Base-by-base conservation (phyloP, 2,797 vertebrate species). In the Zalophus californianus region DNA sequence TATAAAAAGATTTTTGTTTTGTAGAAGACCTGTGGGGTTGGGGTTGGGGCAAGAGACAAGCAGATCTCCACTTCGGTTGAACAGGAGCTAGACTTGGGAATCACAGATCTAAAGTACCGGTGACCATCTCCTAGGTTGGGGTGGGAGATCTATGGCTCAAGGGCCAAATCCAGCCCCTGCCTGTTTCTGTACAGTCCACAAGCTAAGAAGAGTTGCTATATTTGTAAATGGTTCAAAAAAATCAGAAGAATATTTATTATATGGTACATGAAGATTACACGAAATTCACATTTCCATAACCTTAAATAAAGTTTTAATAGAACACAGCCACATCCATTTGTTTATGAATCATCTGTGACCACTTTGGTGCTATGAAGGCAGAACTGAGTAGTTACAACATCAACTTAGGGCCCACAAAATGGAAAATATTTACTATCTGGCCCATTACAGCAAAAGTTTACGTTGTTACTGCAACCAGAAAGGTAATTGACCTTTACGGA, bases 1-100 rank as follows among this genome's bases (percentile, higher is more conserved):
- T 89, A 75, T 70, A 68, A 62, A 75, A 90, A 60, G 38, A 82
- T 60, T 83, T 92, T 73, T 94, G 56, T 88, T 96, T 75, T 91
- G 52, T 78, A 58, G 50, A 86, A 95, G 78, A 86, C 83, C 66
- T 94, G 6, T 90, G 50, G 77, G 77, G 29, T 72, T 56, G 54
- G 41, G 62, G 35, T 13, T 60, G 62, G 41, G 44, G 23, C 41
- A 66, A 86, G 58, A 85, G 50, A 23, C 23, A 32, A 56, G 50
- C 38, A 29, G 7, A 52, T 32, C n/a, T 80, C 15, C 8, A 32
- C 12, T 91, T 35, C 15, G 23, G 14, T 8, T 79, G 38, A 83
- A 70, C 2, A 84, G 9, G 25, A 82, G 58, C 44, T 70, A 2
- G 8, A 64, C 23, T 14, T 52, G 52, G n/a, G 14, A 78, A 56